Base-by-base conservation (phyloP, 2,797 vertebrate species). In the Enteromius radiatus region DNA sequence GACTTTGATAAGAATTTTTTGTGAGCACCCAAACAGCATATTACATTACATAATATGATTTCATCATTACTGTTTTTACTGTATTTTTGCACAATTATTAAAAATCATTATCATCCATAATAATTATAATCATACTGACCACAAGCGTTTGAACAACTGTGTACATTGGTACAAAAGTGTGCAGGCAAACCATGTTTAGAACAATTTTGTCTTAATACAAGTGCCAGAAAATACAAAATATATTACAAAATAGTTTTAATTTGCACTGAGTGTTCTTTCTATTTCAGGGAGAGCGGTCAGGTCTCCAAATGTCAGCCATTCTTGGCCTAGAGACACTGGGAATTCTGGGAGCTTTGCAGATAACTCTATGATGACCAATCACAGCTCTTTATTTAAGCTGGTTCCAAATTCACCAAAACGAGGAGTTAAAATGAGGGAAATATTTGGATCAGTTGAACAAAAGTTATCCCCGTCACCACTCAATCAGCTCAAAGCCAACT, bases 361-460 rank as follows among this genome's bases (percentile, higher is more conserved):
- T 0, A 31, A 77, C 83, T 21, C n/a, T 76, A 31, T 88, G 63
- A n/a, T 68, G 0, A 26, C 87, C 86, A 93, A 94, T 86, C 49
- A 59, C 82, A 90, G 90, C 85, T 91, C 93, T 36, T 0, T 89
- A 68, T 95, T 95, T 91, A 91, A 92, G 84, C 86, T 85, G 28
- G 89, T 87, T 0, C 2, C 86, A 41, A 83, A 81, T 67, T 77
- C 89, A 67, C 87, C 81, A 61, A 86, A 84, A 88, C 88, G 84
- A 85, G 75, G 88, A 43, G 69, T 89, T 11, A 90, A 88, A 38
- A 28, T 92, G 69, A 89, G 87, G 70, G 89, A 92, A 28, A 83
- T 92, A 76, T 86, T 91, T 73, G 76, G 61, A 68, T 77, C 69
- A 0, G 38, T 80, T 10, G 75, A 88, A 70, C 87, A 89, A 12